Percentiles rank a stretch among this genome's conserved stretches.
These are phyloP conservation scores for Ormyrus nitidulus DNA, from an alignment of 2,888 invertebrate genomes.

Conservation along the genomic window DNA sequence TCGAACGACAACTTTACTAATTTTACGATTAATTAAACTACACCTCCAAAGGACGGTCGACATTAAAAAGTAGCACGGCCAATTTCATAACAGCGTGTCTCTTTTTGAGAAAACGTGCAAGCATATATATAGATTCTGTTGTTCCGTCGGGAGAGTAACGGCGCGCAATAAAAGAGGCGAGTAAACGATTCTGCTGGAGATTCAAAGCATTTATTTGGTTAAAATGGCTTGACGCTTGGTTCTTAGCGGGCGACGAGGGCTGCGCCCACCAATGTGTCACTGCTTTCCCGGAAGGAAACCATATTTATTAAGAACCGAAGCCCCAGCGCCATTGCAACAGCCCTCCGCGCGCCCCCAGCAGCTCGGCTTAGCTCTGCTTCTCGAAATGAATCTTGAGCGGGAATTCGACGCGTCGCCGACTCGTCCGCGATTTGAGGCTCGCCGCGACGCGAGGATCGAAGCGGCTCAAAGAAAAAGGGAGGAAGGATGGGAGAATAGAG, in stretches of 20 bases:
- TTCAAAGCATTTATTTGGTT: conserved; percentile 43
- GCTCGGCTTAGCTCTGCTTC: conserved; percentile 49
- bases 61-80: too few species aligned
- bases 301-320: conserved; percentile 70
- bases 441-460: too few species aligned
- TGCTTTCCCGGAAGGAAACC: conserved; percentile 62
- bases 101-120: too few species aligned
- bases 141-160: neutral
- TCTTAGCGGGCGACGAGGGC: neutral
- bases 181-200: conserved; percentile 1
- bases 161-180: neutral
- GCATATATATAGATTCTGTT: too few species aligned
- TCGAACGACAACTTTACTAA: too few species aligned
- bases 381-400: conserved; percentile 55
- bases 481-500: neutral
- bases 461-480: neutral
- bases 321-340: conserved; percentile 56
- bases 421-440: too few species aligned
- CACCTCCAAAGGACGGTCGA: too few species aligned
- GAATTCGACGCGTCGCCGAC: conserved; percentile 31
- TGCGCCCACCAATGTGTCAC: conserved; percentile 53
- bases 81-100: too few species aligned
- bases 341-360: neutral
- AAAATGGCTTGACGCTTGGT: conserved; percentile 30
- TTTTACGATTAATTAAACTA: too few species aligned